Evolutionary conservation across 2,888 invertebrate species (phyloP).

Genomic region (Diogma glabrata): DNA sequence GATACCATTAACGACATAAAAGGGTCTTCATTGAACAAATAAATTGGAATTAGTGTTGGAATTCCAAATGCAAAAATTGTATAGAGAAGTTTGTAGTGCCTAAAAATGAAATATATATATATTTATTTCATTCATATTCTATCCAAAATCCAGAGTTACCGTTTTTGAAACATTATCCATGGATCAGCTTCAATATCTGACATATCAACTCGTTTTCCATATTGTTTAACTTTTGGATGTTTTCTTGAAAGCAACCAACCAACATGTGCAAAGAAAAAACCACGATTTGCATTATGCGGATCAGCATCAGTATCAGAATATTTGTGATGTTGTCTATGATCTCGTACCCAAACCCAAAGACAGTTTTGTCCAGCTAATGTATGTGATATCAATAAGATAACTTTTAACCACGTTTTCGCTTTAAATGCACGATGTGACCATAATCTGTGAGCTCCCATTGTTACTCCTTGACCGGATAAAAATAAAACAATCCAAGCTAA

Average conservation of each 20-base stretch:
- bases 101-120: too few species aligned
- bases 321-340: constrained; percentile 72
- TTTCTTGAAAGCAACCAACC: constrained; percentile 75
- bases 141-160: too few species aligned
- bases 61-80: constrained; percentile 41
- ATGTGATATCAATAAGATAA: constrained; percentile 51
- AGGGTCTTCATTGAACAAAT: constrained; percentile 50
- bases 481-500: constrained; percentile 27
- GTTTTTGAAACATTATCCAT: constrained; percentile 70
- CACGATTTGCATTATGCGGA: constrained; percentile 66
- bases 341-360: constrained; percentile 64
- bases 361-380: constrained; percentile 69
- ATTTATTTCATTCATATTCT: too few species aligned
- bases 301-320: constrained; percentile 62
- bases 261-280: constrained; percentile 80
- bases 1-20: constrained; percentile 45
- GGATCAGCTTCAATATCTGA: constrained; percentile 69
- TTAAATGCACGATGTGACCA: constrained; percentile 72
- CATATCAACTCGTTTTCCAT: constrained; percentile 70
- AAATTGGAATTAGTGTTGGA: constrained; percentile 46
- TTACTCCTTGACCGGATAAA: constrained; percentile 48
- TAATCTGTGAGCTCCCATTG: constrained; percentile 69
- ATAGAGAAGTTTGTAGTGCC: constrained; percentile 45
- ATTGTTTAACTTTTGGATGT: constrained; percentile 53
- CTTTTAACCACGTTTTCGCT: constrained; percentile 49